Percentiles rank a stretch among this genome's conserved stretches.
These are phyloP conservation scores for Tenebrio molitor DNA, from an alignment of 1,140 invertebrate species.

Conservation along the genomic window DNA sequence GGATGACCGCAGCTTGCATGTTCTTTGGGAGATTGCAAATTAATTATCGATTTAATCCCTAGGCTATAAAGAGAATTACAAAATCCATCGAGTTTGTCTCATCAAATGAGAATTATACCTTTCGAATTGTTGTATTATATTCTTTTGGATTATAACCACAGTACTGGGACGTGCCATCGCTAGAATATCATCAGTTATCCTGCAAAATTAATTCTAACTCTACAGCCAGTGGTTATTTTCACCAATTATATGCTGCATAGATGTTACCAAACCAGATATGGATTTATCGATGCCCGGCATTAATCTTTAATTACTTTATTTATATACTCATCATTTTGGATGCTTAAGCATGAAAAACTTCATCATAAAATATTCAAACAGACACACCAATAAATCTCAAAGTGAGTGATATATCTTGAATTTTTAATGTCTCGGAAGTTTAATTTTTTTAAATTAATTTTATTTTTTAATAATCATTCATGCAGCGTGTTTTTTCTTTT, in stretches of 20 bases:
- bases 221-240: background rate
- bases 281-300: no score
- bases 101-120: constrained; percentile 69
- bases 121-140: constrained; percentile 85
- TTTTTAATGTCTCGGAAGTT: no score
- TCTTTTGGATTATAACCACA: constrained; percentile 78
- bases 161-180: constrained; percentile 90
- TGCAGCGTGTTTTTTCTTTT: no score
- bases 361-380: no score
- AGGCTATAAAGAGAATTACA: constrained; percentile 69
- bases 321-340: no score
- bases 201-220: constrained; percentile 65
- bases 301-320: no score
- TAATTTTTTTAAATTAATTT: no score
- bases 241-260: no score
- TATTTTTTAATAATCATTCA: no score
- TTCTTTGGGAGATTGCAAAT: constrained; percentile 87
- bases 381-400: no score
- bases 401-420: no score
- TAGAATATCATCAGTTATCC: constrained; percentile 89
- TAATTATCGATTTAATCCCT: constrained; percentile 87
- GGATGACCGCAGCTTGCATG: constrained; percentile 85
- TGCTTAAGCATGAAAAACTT: no score
- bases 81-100: constrained; percentile 2
- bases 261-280: background rate